These are phyloP conservation scores for Leptopilina clavipes DNA, from an alignment of 1,140 invertebrate genomes.

Conservation along the genomic window DNA sequence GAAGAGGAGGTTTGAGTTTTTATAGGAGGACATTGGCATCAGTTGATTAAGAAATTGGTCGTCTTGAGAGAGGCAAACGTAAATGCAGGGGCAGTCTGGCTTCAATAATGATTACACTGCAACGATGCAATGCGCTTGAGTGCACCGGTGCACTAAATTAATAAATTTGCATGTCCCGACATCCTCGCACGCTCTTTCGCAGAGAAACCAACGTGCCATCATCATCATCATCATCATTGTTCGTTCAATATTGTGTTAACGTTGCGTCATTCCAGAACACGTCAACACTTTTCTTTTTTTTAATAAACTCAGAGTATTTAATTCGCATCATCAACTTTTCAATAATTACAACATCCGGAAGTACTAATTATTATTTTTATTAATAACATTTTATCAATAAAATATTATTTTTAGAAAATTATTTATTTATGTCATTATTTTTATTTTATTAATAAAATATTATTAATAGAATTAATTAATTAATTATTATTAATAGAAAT, in stretches of 20 bases:
- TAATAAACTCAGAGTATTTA: not conserved
- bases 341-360: constrained; percentile 4
- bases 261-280: not conserved
- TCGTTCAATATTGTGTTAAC: constrained; percentile 8
- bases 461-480: no score
- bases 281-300: not conserved
- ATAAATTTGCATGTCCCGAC: constrained; percentile 71
- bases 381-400: not conserved
- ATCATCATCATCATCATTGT: not conserved
- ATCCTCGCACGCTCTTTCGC: constrained; percentile 47
- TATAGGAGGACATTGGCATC: constrained; percentile 34
- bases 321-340: not conserved
- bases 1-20: not conserved
- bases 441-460: no score
- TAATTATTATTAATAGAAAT: no score
- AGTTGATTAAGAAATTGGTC: constrained; percentile 58
- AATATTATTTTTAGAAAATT: no score
- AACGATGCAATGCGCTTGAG: constrained; percentile 63
- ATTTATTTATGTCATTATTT: no score
- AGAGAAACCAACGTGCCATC: constrained; percentile 7
- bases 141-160: constrained; percentile 67
- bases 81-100: constrained; percentile 39
- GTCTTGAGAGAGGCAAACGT: constrained; percentile 44
- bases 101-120: constrained; percentile 52
- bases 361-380: not conserved